Base-by-base conservation (phyloP, 2,113 vertebrate species). In the Tragelaphus imberbis region DNA sequence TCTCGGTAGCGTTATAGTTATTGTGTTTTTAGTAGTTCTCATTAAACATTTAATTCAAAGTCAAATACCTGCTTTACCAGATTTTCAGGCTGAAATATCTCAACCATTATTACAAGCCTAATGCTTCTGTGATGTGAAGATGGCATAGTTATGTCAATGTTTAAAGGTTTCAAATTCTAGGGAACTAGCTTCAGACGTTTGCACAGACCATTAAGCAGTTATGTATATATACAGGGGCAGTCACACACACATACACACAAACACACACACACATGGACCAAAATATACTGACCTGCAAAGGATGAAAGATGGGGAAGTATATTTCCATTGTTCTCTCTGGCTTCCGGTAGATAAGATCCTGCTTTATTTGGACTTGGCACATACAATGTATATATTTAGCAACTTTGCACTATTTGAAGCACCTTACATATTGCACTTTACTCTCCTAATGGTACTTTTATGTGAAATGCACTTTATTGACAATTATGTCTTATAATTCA, bases 61-160 rank as follows among this genome's bases (percentile, higher is more conserved):
- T 63, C 99, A 99, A 81, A 97, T 99, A 63, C 99, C 99, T 19
- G 88, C 98, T 36, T 95, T 99, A 88, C 99, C 98, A 51, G 97
- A 99, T 82, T 98, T 95, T 82, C 99, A 98, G 94, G 97, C 98
- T 95, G 99, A 99, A 98, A 99, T 99, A 98, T 98, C 99, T 21
- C 99, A 99, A 98, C 99, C 99, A 0, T 98, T 99, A 87, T 98
- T 99, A 97, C 99, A 99, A 97, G 99, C 99, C 51, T 99, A 99
- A 97, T 58, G 98, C 84, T 98, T 95, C 58, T 85, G 84, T 75
- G 47, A 84, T 79, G 65, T 58, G 79, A 84, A 95, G 84, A 87
- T 90, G 55, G 44, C 25, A 19, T 61, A 58, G 63, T 63, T 87
- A 28, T 90, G 28, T 88, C 94, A 47, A 17, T 93, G 91, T 97